These are phyloP conservation scores for Cataglyphis cursor DNA, from an alignment of 2,888 invertebrate species.

Conservation along the genomic window DNA sequence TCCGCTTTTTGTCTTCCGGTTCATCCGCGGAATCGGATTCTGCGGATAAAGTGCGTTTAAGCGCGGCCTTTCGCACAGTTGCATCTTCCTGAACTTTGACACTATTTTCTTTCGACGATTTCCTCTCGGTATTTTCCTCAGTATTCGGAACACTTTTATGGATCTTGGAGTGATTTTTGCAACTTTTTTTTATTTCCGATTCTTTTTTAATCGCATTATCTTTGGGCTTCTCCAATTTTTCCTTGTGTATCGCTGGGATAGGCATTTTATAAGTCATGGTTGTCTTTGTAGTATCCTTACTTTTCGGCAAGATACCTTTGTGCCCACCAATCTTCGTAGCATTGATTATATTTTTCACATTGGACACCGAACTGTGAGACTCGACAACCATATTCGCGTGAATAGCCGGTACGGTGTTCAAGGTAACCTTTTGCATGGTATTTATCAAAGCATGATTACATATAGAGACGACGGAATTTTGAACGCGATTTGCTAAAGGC, in stretches of 20 bases:
- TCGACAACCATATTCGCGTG: slow-evolving; percentile 81
- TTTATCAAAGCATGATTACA: slow-evolving; percentile 82
- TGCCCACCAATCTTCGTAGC: slow-evolving; percentile 84
- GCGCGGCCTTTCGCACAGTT: slow-evolving; percentile 64
- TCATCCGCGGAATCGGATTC: slow-evolving; percentile 62
- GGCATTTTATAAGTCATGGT: slow-evolving; percentile 86
- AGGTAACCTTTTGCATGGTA: slow-evolving; percentile 81
- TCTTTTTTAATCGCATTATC: slow-evolving; percentile 71
- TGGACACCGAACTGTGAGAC: slow-evolving; percentile 84
- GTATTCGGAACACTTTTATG: slow-evolving; percentile 57
- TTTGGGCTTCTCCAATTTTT: slow-evolving; percentile 78
- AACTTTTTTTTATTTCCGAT: slow-evolving; percentile 70
- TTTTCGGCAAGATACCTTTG: slow-evolving; percentile 84
- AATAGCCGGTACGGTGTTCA: slow-evolving; percentile 81
- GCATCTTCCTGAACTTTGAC: slow-evolving; percentile 33
- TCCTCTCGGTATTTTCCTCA: slow-evolving; percentile 62
- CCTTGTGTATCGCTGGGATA: slow-evolving; percentile 84
- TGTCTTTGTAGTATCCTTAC: slow-evolving; percentile 84
- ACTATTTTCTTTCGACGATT: slow-evolving; percentile 39
- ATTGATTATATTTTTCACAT: slow-evolving; percentile 84
- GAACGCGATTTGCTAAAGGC: slow-evolving; percentile 80
- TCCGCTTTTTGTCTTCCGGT: slow-evolving; percentile 75
- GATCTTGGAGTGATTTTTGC: slow-evolving; percentile 66
- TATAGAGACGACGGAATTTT: slow-evolving; percentile 81
- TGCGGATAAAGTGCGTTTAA: slow-evolving; percentile 66